Evolutionary conservation across 2,113 vertebrate species (phyloP).

Genomic region (Colistium nudipinnis): DNA sequence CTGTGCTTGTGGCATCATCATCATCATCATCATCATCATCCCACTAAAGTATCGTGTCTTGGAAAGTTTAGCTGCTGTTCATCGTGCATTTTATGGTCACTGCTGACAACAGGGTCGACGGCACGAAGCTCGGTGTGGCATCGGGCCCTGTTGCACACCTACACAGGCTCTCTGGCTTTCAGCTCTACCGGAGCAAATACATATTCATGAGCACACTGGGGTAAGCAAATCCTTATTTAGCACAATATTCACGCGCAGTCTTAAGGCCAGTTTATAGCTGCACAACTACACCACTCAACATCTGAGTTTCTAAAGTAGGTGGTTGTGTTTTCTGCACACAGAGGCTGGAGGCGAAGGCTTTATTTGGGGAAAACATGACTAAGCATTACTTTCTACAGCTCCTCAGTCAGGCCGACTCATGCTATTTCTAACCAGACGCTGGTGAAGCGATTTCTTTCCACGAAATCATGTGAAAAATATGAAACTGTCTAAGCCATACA

Average conservation of each 20-base stretch:
- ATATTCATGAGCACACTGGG: background rate
- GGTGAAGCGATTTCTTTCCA: background rate
- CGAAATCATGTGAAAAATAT: background rate
- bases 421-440: conserved; percentile 5
- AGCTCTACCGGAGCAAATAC: no score
- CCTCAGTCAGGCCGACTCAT: background rate
- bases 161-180: background rate
- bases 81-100: conserved; percentile 27
- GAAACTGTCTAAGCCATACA: conserved; percentile 23
- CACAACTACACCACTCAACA: background rate
- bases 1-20: conserved; percentile 28
- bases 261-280: background rate
- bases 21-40: no score
- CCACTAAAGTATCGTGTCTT: conserved; percentile 3
- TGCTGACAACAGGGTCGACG: conserved; percentile 4
- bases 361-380: conserved; percentile 8
- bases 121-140: conserved; percentile 20
- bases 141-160: conserved; percentile 2
- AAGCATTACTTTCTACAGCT: background rate
- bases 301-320: background rate
- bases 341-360: background rate
- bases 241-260: conserved; percentile 23
- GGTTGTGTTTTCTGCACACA: background rate
- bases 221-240: conserved; percentile 25
- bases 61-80: conserved; percentile 19